Percentiles rank a stretch among this genome's conserved stretches.
Evolutionary conservation across 2,113 vertebrate genomes (phyloP).

Genomic region (Rhea americana): DNA sequence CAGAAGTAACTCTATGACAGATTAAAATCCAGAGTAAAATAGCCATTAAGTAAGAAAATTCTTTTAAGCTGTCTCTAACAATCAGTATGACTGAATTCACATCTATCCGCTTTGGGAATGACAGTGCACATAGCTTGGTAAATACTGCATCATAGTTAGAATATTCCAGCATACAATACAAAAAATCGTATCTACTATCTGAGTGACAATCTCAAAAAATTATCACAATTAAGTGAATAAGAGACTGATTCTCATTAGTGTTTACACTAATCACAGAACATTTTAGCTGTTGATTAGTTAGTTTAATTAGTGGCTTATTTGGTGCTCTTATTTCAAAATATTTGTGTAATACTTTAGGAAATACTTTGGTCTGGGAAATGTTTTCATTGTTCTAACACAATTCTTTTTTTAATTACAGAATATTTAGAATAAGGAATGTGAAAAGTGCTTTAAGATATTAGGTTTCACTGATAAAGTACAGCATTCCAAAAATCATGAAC

Average conservation of each 20-base stretch:
- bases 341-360: background rate
- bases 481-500: background rate
- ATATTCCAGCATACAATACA: background rate
- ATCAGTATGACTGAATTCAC: background rate
- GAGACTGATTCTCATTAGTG: background rate
- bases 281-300: background rate
- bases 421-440: background rate
- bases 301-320: background rate
- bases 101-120: background rate
- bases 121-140: background rate
- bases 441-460: background rate
- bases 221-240: background rate
- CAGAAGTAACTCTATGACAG: background rate
- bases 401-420: background rate
- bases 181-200: background rate
- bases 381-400: fast-evolving
- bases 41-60: background rate
- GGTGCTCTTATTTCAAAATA: background rate
- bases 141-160: background rate
- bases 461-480: background rate
- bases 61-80: background rate
- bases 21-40: background rate
- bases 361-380: background rate
- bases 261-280: background rate
- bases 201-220: background rate